Conservation (phyloP, 2,113 vertebrate species). For the Opisthocomus hoazin region DNA sequence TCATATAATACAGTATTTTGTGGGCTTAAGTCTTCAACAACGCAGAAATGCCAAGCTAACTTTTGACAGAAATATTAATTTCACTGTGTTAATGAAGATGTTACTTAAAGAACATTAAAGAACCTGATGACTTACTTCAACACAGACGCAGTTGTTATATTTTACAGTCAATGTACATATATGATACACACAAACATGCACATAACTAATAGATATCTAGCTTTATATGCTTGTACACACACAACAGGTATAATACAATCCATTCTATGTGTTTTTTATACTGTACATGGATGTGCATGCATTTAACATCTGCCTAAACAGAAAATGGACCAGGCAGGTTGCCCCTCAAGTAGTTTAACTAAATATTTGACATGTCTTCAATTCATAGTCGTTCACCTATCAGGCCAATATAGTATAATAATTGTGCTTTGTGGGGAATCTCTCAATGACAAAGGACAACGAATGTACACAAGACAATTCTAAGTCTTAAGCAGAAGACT, state of each 20-base stretch:
- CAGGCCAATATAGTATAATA: background rate
- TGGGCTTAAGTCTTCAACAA: background rate
- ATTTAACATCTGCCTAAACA: background rate
- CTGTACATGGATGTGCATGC: too few species aligned
- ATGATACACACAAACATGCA: background rate
- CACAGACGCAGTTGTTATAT: background rate
- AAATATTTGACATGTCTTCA: background rate
- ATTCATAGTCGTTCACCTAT: background rate
- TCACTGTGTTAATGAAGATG: background rate
- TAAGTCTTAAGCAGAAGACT: background rate
- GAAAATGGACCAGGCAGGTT: background rate
- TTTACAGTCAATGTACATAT: background rate
- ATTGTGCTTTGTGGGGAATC: background rate
- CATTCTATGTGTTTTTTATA: background rate
- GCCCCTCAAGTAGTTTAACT: background rate
- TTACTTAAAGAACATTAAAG: background rate
- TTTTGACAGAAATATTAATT: background rate
- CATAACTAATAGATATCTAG: background rate
- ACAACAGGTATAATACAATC: background rate
- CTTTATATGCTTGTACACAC: background rate
- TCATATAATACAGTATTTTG: background rate
- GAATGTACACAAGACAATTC: background rate
- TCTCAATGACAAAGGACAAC: background rate
- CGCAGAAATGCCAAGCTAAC: background rate
- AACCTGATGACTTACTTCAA: background rate